Conservation (phyloP, 64 coral and sea anemone species). For the Pocillopora verrucosa region DNA sequence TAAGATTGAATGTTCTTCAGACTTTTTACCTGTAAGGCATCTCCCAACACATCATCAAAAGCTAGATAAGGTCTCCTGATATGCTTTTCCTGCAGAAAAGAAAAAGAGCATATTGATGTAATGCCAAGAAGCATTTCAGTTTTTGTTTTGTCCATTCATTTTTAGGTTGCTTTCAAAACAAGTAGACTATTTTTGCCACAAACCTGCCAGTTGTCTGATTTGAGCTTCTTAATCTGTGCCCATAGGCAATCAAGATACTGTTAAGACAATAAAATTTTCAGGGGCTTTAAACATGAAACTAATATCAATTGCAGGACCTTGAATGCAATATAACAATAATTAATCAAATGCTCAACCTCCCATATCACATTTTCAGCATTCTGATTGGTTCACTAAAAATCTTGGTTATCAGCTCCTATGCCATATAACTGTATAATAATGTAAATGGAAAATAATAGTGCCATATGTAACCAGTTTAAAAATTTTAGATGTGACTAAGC, state of each 20-base stretch:
- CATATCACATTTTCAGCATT: too few species aligned
- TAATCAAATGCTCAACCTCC: too few species aligned
- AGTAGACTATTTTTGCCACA: neutral
- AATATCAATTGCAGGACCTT: neutral
- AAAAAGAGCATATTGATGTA: neutral
- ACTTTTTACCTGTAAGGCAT: conserved; percentile 76
- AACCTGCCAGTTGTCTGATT: conserved; percentile 96
- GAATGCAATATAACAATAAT: neutral
- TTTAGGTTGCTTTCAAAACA: neutral
- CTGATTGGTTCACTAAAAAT: too few species aligned
- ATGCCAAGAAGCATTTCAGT: neutral
- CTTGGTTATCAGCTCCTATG: too few species aligned
- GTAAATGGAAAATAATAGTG: too few species aligned
- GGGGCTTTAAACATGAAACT: too few species aligned
- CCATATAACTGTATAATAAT: too few species aligned
- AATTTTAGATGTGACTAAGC: too few species aligned
- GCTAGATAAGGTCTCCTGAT: conserved; percentile 93
- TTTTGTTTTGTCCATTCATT: neutral
- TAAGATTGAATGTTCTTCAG: too few species aligned
- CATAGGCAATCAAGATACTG: conserved; percentile 97
- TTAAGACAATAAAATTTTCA: neutral
- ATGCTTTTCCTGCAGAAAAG: conserved; percentile 77
- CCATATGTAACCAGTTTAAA: too few species aligned
- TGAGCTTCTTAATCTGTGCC: conserved; percentile 97
- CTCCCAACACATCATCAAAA: conserved; percentile 88